Evolutionary conservation across 1,140 invertebrate species (phyloP), one percentile per base, ranked within the genome.

Genomic region (Leptopilina boulardi): DNA sequence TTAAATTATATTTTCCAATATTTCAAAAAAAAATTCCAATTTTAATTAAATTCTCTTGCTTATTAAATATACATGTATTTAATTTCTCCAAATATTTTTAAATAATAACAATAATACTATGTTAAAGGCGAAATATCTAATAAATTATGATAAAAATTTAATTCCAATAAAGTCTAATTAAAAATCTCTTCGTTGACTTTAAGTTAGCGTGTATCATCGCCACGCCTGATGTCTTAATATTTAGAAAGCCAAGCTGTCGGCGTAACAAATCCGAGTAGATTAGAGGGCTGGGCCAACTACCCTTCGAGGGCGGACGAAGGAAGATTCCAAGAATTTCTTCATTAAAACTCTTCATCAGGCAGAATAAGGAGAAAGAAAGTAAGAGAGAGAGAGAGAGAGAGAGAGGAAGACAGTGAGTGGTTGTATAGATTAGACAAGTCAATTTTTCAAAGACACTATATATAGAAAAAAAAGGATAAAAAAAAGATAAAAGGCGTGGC

Each of bases 291-390:
- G 59, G 59, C 26, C 13, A 9, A 21, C 51, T n/a, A n/a, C 18
- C 59, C 26, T 23, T 66, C 1, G 59, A 23, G 59, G 11, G 59
- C 11, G 13, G 5, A 38, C 34, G 3, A 4, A 5, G 11, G 13
- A 66, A 66, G 11, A 34, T 66, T 66, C 59, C 56, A 15, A 23
- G 59, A 66, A 66, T 66, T 66, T 66, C 23, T 66, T 66, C 59
- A 66, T 66, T 66, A 66, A 66, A 66, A 66, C 59, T 66, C 13
- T 30, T 30, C 4, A 66, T 66, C 23, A 15, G 56, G 19, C 56
- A 26, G 11, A 30, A 21, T 66, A 30, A 66, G 56, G 23, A 66
- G 56, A n/a, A n/a, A n/a, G n/a, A n/a, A n/a, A n/a, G n/a, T n/a
- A n/a, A n/a, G n/a, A n/a, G n/a, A n/a, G n/a, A n/a, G n/a, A n/a